These are phyloP conservation scores for Lepidurus couesii DNA, from an alignment of 1,140 invertebrate genomes.

Conservation along the genomic window DNA sequence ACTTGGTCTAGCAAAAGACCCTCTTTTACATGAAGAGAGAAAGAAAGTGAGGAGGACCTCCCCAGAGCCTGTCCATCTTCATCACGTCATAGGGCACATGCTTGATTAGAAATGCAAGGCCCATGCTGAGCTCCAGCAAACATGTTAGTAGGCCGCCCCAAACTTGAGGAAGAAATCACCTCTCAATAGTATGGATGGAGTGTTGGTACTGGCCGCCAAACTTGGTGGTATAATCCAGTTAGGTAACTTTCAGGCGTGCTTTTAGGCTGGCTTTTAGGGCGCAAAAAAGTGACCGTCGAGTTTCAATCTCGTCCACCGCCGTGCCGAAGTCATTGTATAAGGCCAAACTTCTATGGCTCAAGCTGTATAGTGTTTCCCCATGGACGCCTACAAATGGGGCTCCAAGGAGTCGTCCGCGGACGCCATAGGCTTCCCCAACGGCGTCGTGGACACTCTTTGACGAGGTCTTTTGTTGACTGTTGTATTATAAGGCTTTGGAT, in stretches of 20 bases:
- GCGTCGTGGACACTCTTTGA: slow-evolving; percentile 17
- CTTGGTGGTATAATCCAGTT: too few species aligned
- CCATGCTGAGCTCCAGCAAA: neutral
- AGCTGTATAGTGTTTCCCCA: slow-evolving; percentile 18
- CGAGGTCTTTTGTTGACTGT: slow-evolving; percentile 11
- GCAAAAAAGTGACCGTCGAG: too few species aligned
- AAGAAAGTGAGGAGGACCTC: neutral
- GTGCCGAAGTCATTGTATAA: neutral
- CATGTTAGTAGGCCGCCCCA: neutral
- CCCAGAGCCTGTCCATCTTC: slow-evolving; percentile 2
- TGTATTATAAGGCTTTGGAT: neutral
- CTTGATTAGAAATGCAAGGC: slow-evolving; percentile 22
- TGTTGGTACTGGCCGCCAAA: too few species aligned
- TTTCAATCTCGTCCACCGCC: neutral
- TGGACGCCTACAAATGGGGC: slow-evolving; percentile 17
- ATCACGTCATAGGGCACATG: slow-evolving; percentile 21
- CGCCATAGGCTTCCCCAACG: slow-evolving; percentile 13
- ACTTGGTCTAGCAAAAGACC: neutral
- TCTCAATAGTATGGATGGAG: too few species aligned
- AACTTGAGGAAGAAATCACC: too few species aligned
- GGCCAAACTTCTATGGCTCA: slow-evolving; percentile 1
- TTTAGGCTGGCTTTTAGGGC: neutral
- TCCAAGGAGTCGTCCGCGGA: slow-evolving; percentile 13
- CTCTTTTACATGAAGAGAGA: neutral
- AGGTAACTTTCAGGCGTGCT: too few species aligned